Conservation (phyloP, 2,888 invertebrate genomes). For the Athalia rosae region DNA sequence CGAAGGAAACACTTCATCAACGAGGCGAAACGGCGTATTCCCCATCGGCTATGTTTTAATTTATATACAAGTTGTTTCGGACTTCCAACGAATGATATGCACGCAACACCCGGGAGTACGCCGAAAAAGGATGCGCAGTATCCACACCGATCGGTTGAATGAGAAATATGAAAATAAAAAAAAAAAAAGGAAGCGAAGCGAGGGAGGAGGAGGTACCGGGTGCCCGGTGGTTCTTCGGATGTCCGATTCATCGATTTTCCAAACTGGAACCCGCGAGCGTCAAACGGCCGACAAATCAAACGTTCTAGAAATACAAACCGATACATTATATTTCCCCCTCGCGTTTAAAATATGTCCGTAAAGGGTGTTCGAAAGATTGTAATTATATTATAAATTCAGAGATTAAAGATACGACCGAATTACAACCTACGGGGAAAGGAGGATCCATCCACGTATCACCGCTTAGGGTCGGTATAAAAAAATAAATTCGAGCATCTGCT, state of each 20-base stretch:
- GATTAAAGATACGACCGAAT: slow-evolving; percentile 53
- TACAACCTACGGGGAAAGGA: neutral
- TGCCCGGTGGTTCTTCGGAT: neutral
- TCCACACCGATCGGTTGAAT: slow-evolving; percentile 3
- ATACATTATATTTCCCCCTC: slow-evolving; percentile 20
- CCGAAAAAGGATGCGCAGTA: slow-evolving; percentile 26
- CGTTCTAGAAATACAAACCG: slow-evolving; percentile 33
- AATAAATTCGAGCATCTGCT: slow-evolving; percentile 19
- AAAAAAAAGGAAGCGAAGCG: too few species aligned
- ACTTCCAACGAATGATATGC: slow-evolving; percentile 4
- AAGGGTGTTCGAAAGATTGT: slow-evolving; percentile 39
- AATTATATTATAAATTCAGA: slow-evolving; percentile 59
- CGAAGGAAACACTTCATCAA: slow-evolving; percentile 45
- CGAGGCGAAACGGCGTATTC: slow-evolving; percentile 38
- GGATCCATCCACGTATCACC: slow-evolving; percentile 29
- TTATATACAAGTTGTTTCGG: slow-evolving; percentile 36
- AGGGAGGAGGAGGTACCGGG: neutral
- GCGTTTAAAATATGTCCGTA: slow-evolving; percentile 36
- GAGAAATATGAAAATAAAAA: neutral
- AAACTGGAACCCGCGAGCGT: slow-evolving; percentile 11
- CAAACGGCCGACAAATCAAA: slow-evolving; percentile 38
- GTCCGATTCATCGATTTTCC: neutral
- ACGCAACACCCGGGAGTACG: slow-evolving; percentile 37
- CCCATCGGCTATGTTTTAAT: slow-evolving; percentile 45
- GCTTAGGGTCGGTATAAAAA: neutral